phyloP scores from a whole-genome alignment of 1,140 invertebrate species.

The Dufourea novaeangliae region DNA sequence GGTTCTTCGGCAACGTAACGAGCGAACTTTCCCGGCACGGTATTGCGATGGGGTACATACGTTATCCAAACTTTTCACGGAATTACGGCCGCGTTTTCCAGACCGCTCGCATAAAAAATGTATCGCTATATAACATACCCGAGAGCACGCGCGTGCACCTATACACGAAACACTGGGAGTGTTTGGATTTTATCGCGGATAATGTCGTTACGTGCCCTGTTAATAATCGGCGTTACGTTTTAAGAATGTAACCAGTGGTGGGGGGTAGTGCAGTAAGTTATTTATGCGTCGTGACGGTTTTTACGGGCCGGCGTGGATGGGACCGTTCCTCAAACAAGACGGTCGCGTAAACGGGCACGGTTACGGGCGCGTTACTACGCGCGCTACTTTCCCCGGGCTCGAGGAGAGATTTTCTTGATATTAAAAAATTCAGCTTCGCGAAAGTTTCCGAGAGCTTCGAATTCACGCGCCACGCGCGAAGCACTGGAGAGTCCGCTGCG shows the following conservation, averaged over 20 bases:
- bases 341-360: background rate
- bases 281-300: slow-evolving; percentile 3
- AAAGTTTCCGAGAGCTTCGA: background rate
- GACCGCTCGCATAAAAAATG: slow-evolving; percentile 39
- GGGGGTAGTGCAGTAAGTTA: background rate
- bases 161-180: background rate
- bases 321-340: background rate
- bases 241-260: background rate
- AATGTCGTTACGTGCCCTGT: slow-evolving; percentile 13
- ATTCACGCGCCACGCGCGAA: background rate
- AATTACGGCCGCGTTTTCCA: slow-evolving; percentile 30
- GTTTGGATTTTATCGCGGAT: slow-evolving; percentile 44
- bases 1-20: slow-evolving; percentile 34
- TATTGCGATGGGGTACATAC: slow-evolving; percentile 40
- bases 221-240: slow-evolving; percentile 28
- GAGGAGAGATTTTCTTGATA: background rate
- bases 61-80: slow-evolving; percentile 40
- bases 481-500: background rate
- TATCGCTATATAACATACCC: slow-evolving; percentile 1
- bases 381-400: background rate
- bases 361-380: background rate
- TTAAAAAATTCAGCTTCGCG: background rate
- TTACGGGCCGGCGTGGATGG: background rate
- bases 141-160: background rate
- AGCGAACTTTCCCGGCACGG: slow-evolving; percentile 27